Evolutionary conservation across 2,888 invertebrate genomes (phyloP), one percentile per base, ranked within the genome.

Genomic region (Folsomia candida): DNA sequence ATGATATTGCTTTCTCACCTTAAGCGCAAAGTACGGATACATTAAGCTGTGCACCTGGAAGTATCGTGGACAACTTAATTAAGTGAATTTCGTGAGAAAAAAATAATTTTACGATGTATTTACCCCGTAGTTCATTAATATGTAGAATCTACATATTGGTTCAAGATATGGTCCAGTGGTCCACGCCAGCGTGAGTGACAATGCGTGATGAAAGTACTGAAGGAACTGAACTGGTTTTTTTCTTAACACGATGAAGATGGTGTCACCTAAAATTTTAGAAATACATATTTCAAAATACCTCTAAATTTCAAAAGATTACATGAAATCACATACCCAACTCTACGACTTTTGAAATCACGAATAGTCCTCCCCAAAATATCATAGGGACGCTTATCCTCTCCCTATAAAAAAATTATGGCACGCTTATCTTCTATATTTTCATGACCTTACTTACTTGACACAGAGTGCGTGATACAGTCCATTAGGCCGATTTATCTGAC

Each of bases 251-350:
- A 64, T 64, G 25, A 64, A 64, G 25, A 64, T 20, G 2, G 64
- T 64, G 25, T 64, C 64, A 4, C 64, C 64, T 62, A 37, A 6
- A 28, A 62, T n/a, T n/a, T n/a, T n/a, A n/a, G n/a, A n/a, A n/a
- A n/a, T n/a, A n/a, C n/a, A n/a, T n/a, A n/a, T n/a, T n/a, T n/a
- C n/a, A 20, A 60, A n/a, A n/a, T n/a, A n/a, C n/a, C n/a, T n/a
- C n/a, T n/a, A n/a, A n/a, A n/a, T n/a, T n/a, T n/a, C n/a, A n/a
- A n/a, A n/a, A n/a, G n/a, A n/a, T n/a, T n/a, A n/a, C n/a, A n/a
- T n/a, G n/a, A n/a, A n/a, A n/a, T n/a, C n/a, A n/a, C n/a, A n/a
- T n/a, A n/a, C n/a, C n/a, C 47, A 47, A 47, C 47, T 47, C 47
- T 18, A 47, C 47, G 18, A 47, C 47, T 47, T 47, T 47, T 9